phyloP scores from a whole-genome alignment of 1,140 invertebrate genomes.

The Nylanderia fulva region DNA sequence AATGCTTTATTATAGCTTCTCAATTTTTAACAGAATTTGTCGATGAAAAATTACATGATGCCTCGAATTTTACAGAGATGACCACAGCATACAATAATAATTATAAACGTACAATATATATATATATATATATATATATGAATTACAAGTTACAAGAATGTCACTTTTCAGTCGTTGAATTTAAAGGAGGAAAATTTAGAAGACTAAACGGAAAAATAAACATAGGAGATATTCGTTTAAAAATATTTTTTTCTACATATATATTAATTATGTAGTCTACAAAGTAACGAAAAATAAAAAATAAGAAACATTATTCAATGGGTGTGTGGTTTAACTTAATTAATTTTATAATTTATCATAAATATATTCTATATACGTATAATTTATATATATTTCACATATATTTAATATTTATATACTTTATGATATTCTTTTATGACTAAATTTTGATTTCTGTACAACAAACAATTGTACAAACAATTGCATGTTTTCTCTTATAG shows the following conservation, averaged over 20 bases:
- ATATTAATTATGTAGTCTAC: neutral
- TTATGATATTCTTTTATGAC: constrained; percentile 17
- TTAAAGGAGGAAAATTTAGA: neutral
- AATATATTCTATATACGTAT: neutral
- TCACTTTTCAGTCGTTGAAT: neutral
- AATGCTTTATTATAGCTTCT: neutral
- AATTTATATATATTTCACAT: constrained; percentile 7
- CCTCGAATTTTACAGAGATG: constrained; percentile 24
- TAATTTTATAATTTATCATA: neutral
- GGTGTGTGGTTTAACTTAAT: neutral
- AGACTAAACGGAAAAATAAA: neutral
- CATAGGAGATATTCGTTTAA: neutral
- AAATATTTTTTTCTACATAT: neutral
- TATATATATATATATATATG: constrained; percentile 20
- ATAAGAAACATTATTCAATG: neutral
- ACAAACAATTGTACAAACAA: constrained; percentile 1
- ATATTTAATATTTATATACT: constrained; percentile 18
- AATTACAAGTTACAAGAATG: constrained; percentile 12
- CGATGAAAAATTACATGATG: constrained; percentile 22
- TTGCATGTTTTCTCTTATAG: constrained; percentile 23
- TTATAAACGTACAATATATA: constrained; percentile 35
- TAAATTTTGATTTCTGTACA: constrained; percentile 18
- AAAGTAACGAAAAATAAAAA: constrained; percentile 3
- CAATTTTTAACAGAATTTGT: neutral
- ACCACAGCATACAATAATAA: constrained; percentile 41